Conservation (phyloP, 2,113 vertebrate species). For the Morone saxatilis region DNA sequence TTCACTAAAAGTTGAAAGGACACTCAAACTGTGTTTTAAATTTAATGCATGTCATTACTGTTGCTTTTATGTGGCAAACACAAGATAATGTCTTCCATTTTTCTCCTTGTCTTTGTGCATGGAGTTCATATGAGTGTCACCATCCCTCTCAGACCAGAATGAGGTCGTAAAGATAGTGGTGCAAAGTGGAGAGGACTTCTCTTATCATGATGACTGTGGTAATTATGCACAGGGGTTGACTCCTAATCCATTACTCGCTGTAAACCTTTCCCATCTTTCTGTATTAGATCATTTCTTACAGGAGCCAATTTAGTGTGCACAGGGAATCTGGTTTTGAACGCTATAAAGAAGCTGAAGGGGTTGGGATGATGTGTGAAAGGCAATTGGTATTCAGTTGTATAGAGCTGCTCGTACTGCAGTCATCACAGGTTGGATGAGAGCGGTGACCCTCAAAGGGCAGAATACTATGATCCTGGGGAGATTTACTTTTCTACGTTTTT, state of each 20-base stretch:
- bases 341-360: conserved; percentile 69
- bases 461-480: conserved; percentile 40
- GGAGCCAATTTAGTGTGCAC: conserved; percentile 66
- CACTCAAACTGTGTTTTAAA: conserved; percentile 50
- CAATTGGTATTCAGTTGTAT: conserved; percentile 66
- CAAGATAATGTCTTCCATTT: conserved; percentile 50
- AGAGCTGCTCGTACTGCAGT: conserved; percentile 43
- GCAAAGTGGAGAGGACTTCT: conserved; percentile 57
- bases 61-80: conserved; percentile 55
- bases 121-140: conserved; percentile 47
- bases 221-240: conserved; percentile 71
- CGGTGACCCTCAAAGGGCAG: conserved; percentile 57
- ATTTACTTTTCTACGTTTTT: conserved; percentile 51
- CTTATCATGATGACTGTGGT: conserved; percentile 66
- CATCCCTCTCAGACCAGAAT: conserved; percentile 39
- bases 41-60: conserved; percentile 54
- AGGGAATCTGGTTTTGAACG: conserved; percentile 67
- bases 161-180: conserved; percentile 50
- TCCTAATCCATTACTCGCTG: conserved; percentile 63
- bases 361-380: conserved; percentile 56
- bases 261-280: conserved; percentile 66
- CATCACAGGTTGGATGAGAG: conserved; percentile 70
- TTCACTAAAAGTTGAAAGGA: conserved; percentile 71
- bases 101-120: conserved; percentile 19
- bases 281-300: conserved; percentile 70